Conservation (phyloP, 1,140 invertebrate genomes). For the Drosophila nannoptera region DNA sequence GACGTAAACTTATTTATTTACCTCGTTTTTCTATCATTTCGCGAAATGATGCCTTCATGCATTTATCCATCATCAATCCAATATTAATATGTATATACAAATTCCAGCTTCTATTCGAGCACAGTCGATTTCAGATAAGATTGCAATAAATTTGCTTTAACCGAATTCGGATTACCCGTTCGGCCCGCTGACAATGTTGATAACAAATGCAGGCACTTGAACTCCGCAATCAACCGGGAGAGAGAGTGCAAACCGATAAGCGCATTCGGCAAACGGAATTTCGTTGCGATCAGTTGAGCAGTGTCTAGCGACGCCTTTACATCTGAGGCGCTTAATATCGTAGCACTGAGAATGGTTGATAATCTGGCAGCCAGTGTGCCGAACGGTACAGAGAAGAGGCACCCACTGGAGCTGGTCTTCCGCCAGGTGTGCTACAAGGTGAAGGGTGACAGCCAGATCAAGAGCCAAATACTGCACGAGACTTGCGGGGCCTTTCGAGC, state of each 20-base stretch:
- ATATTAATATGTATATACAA: neutral
- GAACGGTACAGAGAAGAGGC: constrained; percentile 39
- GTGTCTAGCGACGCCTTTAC: neutral
- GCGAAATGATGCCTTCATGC: too few relatives aligned
- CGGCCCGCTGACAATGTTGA: constrained; percentile 24
- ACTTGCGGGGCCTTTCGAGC: constrained; percentile 82
- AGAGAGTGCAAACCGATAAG: constrained; percentile 20
- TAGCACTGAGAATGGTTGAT: constrained; percentile 43
- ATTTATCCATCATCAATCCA: too few relatives aligned
- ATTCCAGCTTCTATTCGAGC: neutral
- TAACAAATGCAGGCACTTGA: constrained; percentile 35
- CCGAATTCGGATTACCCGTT: constrained; percentile 14
- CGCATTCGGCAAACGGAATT: constrained; percentile 5
- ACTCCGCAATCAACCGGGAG: constrained; percentile 25
- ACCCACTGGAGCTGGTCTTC: constrained; percentile 58
- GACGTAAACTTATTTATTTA: too few relatives aligned
- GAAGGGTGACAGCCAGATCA: constrained; percentile 31
- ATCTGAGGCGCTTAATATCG: constrained; percentile 9
- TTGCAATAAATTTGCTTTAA: constrained; percentile 2
- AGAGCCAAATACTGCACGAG: constrained; percentile 81
- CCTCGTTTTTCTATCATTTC: neutral
- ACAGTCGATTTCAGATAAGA: constrained; percentile 22
- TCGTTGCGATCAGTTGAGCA: constrained; percentile 21
- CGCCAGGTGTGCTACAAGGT: constrained; percentile 57
- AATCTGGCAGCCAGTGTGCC: constrained; percentile 26